These are phyloP conservation scores for Ephydatia muelleri DNA, from an alignment of 37 sponge, comb jelly and placozoan genomes.

Conservation along the genomic window DNA sequence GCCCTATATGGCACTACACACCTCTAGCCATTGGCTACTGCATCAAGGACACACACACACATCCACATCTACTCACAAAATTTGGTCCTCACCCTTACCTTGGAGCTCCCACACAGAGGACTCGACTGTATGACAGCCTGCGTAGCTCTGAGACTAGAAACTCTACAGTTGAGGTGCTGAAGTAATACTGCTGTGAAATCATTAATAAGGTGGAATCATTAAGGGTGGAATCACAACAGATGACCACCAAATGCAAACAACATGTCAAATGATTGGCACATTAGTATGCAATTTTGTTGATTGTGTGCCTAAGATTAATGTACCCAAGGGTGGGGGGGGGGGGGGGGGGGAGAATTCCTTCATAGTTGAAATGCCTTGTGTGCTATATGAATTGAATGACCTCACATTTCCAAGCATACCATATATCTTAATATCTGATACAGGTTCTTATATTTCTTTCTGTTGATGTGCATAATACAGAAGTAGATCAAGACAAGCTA, in stretches of 20 bases:
- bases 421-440: too few species aligned
- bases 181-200: conserved; percentile 77
- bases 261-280: not conserved
- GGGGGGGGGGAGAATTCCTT: not conserved
- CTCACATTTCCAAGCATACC: too few species aligned
- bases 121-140: conserved; percentile 43
- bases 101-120: conserved; percentile 87
- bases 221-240: not conserved
- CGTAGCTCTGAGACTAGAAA: conserved; percentile 59
- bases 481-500: too few species aligned
- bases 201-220: conserved; percentile 5
- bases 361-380: too few species aligned
- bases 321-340: not conserved
- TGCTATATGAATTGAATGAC: too few species aligned
- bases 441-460: too few species aligned
- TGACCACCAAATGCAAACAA: not conserved
- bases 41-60: not conserved
- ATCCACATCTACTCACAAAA: not conserved
- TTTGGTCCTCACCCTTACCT: conserved; percentile 32
- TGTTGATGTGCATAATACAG: too few species aligned
- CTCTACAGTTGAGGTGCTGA: conserved; percentile 37
- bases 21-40: too few species aligned
- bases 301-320: too few species aligned
- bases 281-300: too few species aligned
- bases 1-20: too few species aligned